Base-by-base conservation (phyloP, 2,888 invertebrate species). In the Brenthis hecate region DNA sequence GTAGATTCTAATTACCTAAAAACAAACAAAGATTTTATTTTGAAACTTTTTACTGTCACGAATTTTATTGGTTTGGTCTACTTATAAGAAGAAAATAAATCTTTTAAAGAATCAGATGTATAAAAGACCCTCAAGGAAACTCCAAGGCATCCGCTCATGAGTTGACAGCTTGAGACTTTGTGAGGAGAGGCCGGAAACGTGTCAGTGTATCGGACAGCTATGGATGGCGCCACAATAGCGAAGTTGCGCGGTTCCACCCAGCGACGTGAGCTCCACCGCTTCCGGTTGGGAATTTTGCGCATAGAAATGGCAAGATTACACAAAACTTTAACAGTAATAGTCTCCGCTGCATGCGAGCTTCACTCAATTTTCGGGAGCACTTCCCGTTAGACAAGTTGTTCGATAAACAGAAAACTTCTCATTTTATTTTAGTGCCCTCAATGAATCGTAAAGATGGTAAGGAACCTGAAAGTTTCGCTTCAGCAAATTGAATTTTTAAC, bases 251-350 rank as follows among this genome's bases (percentile, higher is more conserved):
- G 80, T 74, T 81, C 80, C 81, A 82, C 78, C 78, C 79, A 74
- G 77, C 77, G 81, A 78, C 76, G 81, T 78, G 81, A 84, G 82
- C 83, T 74, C 75, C 81, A 81, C 75, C 72, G 79, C 85, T 87
- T 91, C 91, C 91, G 89, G 82, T 73, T 79, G 83, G 84, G 85
- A 85, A 82, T 83, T 84, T 81, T 82, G 75, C 88, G 92, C 92
- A 92, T 92, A 92, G 84, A 90, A 92, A 92, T 91, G 88, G 91
- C 90, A 88, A 84, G 86, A 92, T 92, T 92, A 92, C 81, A 82
- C 84, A 85, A 91, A 92, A 92, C 86, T 92, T 92, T 89, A 80
- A 79, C 81, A 82, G 85, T 87, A 89, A 88, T 89, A 84, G 87
- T 83, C 88, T 87, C 84, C 81, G 82, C 80, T 81, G 73, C 80